phyloP scores from a whole-genome alignment of 2,797 vertebrate genomes.

The Typhlichthys eigenmanni region DNA sequence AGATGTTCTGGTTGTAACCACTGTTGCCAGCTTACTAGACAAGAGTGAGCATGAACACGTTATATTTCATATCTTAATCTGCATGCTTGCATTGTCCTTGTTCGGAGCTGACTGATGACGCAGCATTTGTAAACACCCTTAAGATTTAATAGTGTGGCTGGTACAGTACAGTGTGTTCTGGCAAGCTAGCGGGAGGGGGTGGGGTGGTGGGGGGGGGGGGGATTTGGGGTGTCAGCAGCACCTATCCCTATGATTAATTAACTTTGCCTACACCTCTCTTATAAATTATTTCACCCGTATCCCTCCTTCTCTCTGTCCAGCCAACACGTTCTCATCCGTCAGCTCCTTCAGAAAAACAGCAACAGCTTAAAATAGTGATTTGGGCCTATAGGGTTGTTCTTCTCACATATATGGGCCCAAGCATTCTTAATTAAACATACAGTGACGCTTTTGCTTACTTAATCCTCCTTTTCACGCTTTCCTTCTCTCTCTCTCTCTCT shows the following conservation, averaged over 20 bases:
- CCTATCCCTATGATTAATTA: too few species aligned
- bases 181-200: too few species aligned
- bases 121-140: constrained; percentile 39
- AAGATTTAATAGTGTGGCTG: constrained; percentile 8
- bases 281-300: background rate
- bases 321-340: constrained; percentile 42
- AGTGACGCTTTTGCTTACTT: constrained; percentile 32
- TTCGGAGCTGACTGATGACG: constrained; percentile 25
- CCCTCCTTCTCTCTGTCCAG: constrained; percentile 13
- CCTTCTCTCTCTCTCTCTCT: constrained; percentile 24
- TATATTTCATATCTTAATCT: constrained; percentile 44
- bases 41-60: constrained; percentile 26
- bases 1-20: constrained; percentile 51
- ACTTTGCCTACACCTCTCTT: background rate
- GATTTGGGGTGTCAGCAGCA: too few species aligned
- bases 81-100: constrained; percentile 49
- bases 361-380: constrained; percentile 29
- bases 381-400: constrained; percentile 34
- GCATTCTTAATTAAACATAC: constrained; percentile 28
- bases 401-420: constrained; percentile 24
- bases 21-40: constrained; percentile 48
- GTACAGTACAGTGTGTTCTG: too few species aligned
- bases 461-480: constrained; percentile 14
- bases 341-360: constrained; percentile 42
- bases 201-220: too few species aligned